Evolutionary conservation across 2,797 vertebrate genomes (phyloP), one percentile per base, ranked within the genome.

Genomic region (Sebastes iracundus): DNA sequence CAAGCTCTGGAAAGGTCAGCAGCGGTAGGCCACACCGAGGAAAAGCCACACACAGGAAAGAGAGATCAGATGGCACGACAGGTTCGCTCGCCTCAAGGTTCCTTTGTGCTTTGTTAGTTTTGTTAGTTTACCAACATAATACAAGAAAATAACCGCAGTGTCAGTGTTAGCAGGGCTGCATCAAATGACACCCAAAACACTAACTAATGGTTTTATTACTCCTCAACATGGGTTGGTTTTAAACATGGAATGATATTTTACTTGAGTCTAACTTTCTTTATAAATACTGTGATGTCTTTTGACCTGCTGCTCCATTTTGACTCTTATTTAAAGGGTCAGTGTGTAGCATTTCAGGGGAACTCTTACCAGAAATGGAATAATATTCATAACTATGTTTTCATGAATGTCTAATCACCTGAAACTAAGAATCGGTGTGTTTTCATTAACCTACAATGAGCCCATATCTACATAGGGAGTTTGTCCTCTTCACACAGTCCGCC

Each of bases 1-100:
- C 60, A 69, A 77, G 75, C 81, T 69, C 18, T 75, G 65, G 68
- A 87, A 88, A 89, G 83, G 82, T 88, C 82, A 86, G 78, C 55
- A 30, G 58, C 58, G 32, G 75, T 33, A 27, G 49, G 71, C 59
- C 62, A 61, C 64, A 33, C 6, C 18, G 66, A 85, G 49, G 65
- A 80, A 82, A 81, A 85, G 70, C 59, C 84, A 82, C 49, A 66
- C 73, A 60, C 79, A 82, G 80, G 79, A 91, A 78, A 42, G 69
- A 65, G 49, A 75, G 78, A 88, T 91, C 80, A 72, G 77, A 77
- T 86, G 85, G 81, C 14, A 62, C 8, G 4, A 49, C 75, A 76
- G 88, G 88, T 88, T 85, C 25, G 25, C 67, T 82, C 10, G 3
- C 78, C 70, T 3, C 35, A 42, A 67, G 33, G 42, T 53, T 64